Conservation (phyloP, 2,888 invertebrate species). For the Agrochola macilenta region DNA sequence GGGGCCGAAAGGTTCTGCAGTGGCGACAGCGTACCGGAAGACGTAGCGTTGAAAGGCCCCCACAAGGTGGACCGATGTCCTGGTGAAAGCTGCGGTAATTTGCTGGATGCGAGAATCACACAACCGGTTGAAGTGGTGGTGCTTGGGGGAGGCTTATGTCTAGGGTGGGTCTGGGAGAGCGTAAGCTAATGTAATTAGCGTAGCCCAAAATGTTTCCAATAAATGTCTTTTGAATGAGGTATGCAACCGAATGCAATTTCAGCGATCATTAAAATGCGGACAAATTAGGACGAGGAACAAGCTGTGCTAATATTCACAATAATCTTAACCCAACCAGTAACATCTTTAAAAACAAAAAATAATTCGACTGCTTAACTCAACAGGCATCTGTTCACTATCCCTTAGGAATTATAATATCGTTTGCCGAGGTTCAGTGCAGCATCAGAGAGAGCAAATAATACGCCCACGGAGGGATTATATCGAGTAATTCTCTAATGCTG, state of each 20-base stretch:
- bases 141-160: no score
- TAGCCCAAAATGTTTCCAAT: no score
- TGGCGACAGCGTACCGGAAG: no score
- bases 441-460: slow-evolving; percentile 61
- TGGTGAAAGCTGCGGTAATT: no score
- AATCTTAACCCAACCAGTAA: neutral
- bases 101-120: no score
- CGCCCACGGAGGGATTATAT: slow-evolving; percentile 61
- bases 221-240: neutral
- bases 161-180: neutral
- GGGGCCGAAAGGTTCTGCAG: no score
- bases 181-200: neutral
- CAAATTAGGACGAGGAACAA: neutral
- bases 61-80: no score
- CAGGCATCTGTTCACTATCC: slow-evolving; percentile 44
- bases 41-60: no score
- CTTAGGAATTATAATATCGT: slow-evolving; percentile 53
- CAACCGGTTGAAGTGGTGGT: no score
- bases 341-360: neutral
- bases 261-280: no score
- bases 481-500: slow-evolving; percentile 66
- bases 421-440: slow-evolving; percentile 51
- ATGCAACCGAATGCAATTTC: neutral
- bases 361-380: slow-evolving; percentile 23
- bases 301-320: neutral